These are phyloP conservation scores for Pammene aurita DNA, from an alignment of 2,888 invertebrate genomes.

Conservation along the genomic window DNA sequence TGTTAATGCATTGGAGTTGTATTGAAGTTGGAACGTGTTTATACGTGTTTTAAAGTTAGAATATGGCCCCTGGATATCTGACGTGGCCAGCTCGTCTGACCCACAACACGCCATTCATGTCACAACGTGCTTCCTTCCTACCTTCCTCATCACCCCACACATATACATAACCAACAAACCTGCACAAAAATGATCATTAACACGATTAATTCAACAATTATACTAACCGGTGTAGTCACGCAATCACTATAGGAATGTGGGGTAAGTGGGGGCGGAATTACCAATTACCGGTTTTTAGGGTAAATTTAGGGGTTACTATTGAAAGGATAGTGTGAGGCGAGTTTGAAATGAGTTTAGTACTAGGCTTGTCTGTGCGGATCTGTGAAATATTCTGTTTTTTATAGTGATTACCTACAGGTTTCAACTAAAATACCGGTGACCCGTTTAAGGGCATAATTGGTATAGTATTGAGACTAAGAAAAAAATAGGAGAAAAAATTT, in stretches of 20 bases:
- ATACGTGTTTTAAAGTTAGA: no score
- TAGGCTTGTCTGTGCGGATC: no score
- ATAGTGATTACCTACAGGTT: no score
- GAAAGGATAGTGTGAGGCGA: constrained; percentile 25
- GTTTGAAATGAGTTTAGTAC: not conserved
- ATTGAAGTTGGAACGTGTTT: no score
- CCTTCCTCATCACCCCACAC: not conserved
- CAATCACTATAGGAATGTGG: constrained; percentile 60
- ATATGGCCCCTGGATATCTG: no score
- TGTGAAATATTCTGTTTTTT: no score
- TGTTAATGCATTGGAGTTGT: no score
- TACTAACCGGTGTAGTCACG: constrained; percentile 51
- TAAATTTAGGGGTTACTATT: constrained; percentile 39
- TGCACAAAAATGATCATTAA: constrained; percentile 28
- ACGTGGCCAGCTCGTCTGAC: not conserved
- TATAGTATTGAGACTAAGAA: no score
- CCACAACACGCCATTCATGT: not conserved
- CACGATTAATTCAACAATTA: constrained; percentile 44
- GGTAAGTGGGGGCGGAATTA: constrained; percentile 51
- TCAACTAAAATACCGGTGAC: no score
- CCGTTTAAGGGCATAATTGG: no score
- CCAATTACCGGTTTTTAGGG: constrained; percentile 52
- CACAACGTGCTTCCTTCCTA: constrained; percentile 11
- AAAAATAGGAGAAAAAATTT: no score
- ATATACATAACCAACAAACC: constrained; percentile 25